Evolutionary conservation across 2,113 vertebrate species (phyloP).

Genomic region (Etia nguti): DNA sequence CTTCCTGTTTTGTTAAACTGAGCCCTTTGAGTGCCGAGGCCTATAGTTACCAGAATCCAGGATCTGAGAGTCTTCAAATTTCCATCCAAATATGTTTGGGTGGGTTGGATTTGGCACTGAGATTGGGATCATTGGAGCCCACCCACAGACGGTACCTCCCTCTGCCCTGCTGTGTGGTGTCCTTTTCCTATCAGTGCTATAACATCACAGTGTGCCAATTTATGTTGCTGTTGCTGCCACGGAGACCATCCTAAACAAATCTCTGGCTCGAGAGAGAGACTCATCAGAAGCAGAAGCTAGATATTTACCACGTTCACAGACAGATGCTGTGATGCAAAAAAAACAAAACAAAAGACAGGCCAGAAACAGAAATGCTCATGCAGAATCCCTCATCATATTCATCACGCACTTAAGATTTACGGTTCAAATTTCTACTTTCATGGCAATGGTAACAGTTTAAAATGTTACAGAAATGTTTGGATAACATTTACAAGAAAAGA

Average conservation of each 20-base stretch:
- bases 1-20: slow-evolving; percentile 1
- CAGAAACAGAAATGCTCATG: background rate
- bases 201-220: background rate
- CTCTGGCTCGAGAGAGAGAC: background rate
- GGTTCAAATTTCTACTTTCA: background rate
- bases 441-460: background rate
- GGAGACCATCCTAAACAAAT: slow-evolving; percentile 28
- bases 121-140: slow-evolving; percentile 15
- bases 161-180: background rate
- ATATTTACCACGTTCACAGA: background rate
- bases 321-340: background rate
- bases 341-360: background rate
- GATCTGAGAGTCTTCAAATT: background rate
- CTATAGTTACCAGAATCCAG: slow-evolving; percentile 26
- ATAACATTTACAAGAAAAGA: fast-evolving
- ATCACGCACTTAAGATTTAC: background rate
- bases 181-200: background rate
- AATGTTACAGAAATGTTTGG: background rate
- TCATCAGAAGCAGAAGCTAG: background rate
- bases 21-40: background rate
- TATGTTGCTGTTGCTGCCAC: slow-evolving; percentile 23
- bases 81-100: slow-evolving; percentile 20
- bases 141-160: slow-evolving; percentile 2
- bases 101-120: slow-evolving; percentile 11
- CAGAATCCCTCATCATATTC: background rate